These are phyloP conservation scores for Nansenia antarctica DNA, from an alignment of 2,113 vertebrate genomes.

Conservation along the genomic window DNA sequence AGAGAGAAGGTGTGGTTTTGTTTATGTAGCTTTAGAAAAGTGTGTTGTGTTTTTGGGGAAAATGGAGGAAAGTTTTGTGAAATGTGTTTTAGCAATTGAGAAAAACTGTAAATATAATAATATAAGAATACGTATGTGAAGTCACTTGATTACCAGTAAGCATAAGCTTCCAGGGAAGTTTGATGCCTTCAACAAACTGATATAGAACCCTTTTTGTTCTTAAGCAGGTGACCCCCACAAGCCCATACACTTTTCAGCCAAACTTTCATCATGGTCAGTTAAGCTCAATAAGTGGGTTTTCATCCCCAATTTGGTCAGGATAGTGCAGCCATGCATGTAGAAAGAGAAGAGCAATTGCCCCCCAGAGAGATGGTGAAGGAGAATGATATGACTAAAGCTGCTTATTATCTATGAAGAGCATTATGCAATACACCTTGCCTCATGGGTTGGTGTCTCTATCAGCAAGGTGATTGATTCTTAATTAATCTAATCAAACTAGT, in stretches of 20 bases:
- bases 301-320: not conserved
- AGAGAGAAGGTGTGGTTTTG: too few relatives aligned
- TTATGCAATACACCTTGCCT: not conserved
- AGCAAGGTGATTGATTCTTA: not conserved
- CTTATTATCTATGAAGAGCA: not conserved
- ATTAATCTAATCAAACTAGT: not conserved
- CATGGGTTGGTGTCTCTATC: not conserved
- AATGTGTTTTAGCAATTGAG: too few relatives aligned
- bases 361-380: not conserved
- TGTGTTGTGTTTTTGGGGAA: too few relatives aligned
- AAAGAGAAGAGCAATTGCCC: not conserved
- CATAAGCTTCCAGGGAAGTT: not conserved
- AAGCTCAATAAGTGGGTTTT: slow-evolving; percentile 7
- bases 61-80: too few relatives aligned
- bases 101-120: too few relatives aligned
- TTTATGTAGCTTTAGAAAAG: too few relatives aligned
- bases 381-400: not conserved
- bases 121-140: not conserved
- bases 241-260: not conserved
- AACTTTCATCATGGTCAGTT: slow-evolving; percentile 17
- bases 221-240: not conserved
- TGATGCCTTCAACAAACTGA: not conserved
- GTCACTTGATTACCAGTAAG: not conserved
- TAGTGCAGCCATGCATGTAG: not conserved
- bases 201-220: not conserved